Percentiles rank a stretch among this genome's conserved stretches.
These are phyloP conservation scores for Carassius carassius DNA, from an alignment of 2,113 vertebrate species.

Conservation along the genomic window DNA sequence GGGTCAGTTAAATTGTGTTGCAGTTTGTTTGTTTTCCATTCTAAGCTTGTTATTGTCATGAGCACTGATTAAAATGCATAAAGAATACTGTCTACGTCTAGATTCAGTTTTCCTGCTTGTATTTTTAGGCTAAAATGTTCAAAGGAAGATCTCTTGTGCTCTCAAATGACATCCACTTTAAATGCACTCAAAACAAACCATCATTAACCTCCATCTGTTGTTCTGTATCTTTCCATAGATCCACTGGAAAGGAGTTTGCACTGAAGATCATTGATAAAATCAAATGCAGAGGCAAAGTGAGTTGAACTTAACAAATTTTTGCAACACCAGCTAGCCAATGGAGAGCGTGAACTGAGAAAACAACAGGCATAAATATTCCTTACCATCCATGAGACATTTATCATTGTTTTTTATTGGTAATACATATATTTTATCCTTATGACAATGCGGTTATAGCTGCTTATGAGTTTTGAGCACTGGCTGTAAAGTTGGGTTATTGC, in stretches of 20 bases:
- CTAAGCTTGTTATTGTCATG: not conserved
- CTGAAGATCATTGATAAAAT: slow-evolving; percentile 98
- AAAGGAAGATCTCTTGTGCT: not conserved
- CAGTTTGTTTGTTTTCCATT: not conserved
- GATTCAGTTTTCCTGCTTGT: not conserved
- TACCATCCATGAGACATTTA: not conserved
- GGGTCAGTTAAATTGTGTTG: not conserved
- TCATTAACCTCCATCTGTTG: slow-evolving; percentile 17
- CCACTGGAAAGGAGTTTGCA: slow-evolving; percentile 93
- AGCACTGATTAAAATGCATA: slow-evolving; percentile 1
- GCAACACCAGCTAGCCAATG: not conserved
- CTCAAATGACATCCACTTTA: not conserved
- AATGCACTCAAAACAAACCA: slow-evolving; percentile 6
- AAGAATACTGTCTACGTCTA: not conserved
- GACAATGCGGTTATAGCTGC: not conserved
- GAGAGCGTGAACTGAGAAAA: not conserved
- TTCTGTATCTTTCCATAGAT: slow-evolving; percentile 73
- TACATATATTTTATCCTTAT: not conserved
- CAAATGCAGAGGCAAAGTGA: slow-evolving; percentile 96
- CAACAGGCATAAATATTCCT: not conserved
- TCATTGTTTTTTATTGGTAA: not conserved
- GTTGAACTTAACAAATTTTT: slow-evolving; percentile 5
- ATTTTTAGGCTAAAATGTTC: not conserved
- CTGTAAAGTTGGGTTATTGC: slow-evolving; percentile 2
- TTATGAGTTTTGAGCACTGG: not conserved